Percentiles rank a stretch among this genome's conserved stretches.
Evolutionary conservation across 1,140 invertebrate genomes (phyloP).

Genomic region (Leucophenga varia): DNA sequence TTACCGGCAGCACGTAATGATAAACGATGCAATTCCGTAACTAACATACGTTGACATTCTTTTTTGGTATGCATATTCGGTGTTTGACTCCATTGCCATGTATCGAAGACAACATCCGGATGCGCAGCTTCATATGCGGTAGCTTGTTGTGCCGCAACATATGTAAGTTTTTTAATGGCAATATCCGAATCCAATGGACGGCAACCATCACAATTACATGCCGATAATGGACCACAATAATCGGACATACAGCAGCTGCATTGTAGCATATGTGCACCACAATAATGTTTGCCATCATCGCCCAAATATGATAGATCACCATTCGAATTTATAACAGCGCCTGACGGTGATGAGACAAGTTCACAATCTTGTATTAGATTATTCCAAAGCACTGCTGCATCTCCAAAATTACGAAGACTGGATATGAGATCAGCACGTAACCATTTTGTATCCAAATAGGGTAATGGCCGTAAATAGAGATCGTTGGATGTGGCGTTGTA

Average conservation of each 20-base stretch:
- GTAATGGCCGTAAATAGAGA: constrained; percentile 47
- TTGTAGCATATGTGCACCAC: constrained; percentile 42
- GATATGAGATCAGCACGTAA: constrained; percentile 52
- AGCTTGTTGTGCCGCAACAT: constrained; percentile 33
- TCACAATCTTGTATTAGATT: constrained; percentile 53
- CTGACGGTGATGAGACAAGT: constrained; percentile 41
- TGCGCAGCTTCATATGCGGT: constrained; percentile 24
- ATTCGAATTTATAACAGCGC: constrained; percentile 33
- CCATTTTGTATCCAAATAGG: constrained; percentile 51
- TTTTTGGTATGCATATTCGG: constrained; percentile 33
- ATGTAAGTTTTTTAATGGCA: constrained; percentile 47
- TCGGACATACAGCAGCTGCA: constrained; percentile 49
- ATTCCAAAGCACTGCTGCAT: constrained; percentile 48
- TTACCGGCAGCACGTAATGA: constrained; percentile 46
- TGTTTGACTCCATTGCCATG: constrained; percentile 51
- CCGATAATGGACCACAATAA: constrained; percentile 50
- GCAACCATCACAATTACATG: constrained; percentile 49
- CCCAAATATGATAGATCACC: constrained; percentile 49
- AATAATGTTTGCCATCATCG: constrained; percentile 54
- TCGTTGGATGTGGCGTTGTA: constrained; percentile 25
- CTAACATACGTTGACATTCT: constrained; percentile 43
- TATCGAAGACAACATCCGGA: constrained; percentile 41
- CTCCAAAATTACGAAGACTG: constrained; percentile 40
- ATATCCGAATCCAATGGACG: constrained; percentile 45
- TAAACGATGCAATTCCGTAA: constrained; percentile 47